Base-by-base conservation (phyloP, 1,140 invertebrate genomes). In the Phymastichus coffea region DNA sequence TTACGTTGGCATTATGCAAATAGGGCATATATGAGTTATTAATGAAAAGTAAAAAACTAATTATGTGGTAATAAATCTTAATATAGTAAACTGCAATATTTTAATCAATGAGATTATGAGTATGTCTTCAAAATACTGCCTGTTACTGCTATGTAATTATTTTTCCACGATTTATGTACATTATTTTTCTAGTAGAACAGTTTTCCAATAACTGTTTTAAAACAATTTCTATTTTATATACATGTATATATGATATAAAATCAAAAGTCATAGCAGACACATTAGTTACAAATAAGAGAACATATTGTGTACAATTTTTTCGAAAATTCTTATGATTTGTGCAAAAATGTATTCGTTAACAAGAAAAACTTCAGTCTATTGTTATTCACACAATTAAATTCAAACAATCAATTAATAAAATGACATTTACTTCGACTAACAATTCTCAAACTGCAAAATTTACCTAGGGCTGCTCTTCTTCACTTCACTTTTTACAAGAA, bases 51-150 rank as follows among this genome's bases (percentile, higher is more conserved):
- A n/a, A 46, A 52, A 70, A 67, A 61, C 61, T 68, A 65, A 68
- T 64, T 75, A 69, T 72, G 71, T 72, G 74, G 71, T 73, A 72
- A 72, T 66, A 63, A 66, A 64, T 70, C 68, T 72, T 60, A 68
- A 65, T 72, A 71, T 68, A 75, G 68, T 66, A 66, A 64, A 66
- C 61, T 66, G 64, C 66, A 70, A 73, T 72, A 64, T 68, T 74
- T 72, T 64, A 74, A 67, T 72, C 68, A 73, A 75, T 70, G 70
- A 72, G 66, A 69, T 70, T 68, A 47, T 48, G 67, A 71, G 70
- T 75, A 75, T 72, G 62, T 62, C 66, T 69, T 69, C 62, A 67
- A 73, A 73, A 74, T 75, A 72, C 63, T 73, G 69, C 58, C 67
- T 63, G 64, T 68, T 72, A 63, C 66, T 60, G 61, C 63, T 70